phyloP scores from a whole-genome alignment of 2,888 invertebrate species.

The Sussaba pulchella region DNA sequence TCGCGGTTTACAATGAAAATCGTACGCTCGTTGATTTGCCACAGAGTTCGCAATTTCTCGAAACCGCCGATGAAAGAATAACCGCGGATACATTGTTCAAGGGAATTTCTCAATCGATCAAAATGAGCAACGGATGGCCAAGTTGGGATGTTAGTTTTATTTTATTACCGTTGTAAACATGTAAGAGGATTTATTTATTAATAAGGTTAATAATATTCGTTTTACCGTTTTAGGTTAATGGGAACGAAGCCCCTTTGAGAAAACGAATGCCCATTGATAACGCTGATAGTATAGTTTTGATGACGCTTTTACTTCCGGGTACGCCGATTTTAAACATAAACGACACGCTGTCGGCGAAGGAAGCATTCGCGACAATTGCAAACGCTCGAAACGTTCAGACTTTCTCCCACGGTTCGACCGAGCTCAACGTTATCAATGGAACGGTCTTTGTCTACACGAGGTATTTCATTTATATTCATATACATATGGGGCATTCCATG shows the following conservation, averaged over 20 bases:
- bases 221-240: slow-evolving; percentile 79
- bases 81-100: slow-evolving; percentile 72
- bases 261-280: slow-evolving; percentile 82
- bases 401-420: slow-evolving; percentile 87
- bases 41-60: slow-evolving; percentile 77
- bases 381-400: slow-evolving; percentile 86
- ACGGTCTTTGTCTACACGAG: slow-evolving; percentile 89
- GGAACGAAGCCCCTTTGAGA: slow-evolving; percentile 71
- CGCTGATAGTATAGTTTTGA: slow-evolving; percentile 86
- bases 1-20: slow-evolving; percentile 77
- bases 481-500: too few species aligned
- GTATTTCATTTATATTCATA: slow-evolving; percentile 84
- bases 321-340: slow-evolving; percentile 87
- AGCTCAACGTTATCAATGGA: slow-evolving; percentile 81
- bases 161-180: not conserved
- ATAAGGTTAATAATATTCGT: too few species aligned
- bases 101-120: slow-evolving; percentile 70
- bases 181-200: not conserved
- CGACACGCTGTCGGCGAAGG: slow-evolving; percentile 80
- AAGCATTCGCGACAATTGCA: slow-evolving; percentile 82
- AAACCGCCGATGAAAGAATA: slow-evolving; percentile 70
- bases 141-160: slow-evolving; percentile 85
- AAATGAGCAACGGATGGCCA: slow-evolving; percentile 83
- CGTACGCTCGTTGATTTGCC: slow-evolving; percentile 77
- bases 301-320: slow-evolving; percentile 92